These are phyloP conservation scores for Bradynema listronoti DNA, from an alignment of 1,140 invertebrate genomes.

Conservation along the genomic window DNA sequence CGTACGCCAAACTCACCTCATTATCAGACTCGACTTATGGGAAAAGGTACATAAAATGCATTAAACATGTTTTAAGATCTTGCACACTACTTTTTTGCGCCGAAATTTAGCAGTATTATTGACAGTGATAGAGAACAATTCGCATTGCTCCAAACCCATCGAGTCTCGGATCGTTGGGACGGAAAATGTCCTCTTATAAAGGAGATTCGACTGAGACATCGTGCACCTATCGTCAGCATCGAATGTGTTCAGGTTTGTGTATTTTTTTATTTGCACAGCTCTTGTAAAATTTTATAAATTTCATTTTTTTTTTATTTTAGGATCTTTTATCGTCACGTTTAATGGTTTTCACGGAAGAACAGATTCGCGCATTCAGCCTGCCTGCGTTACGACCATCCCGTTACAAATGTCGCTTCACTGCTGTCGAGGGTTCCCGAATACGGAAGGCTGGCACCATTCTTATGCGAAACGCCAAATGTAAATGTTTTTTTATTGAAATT, in stretches of 20 bases:
- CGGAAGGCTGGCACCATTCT: slow-evolving; percentile 15
- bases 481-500: slow-evolving; percentile 9
- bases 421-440: slow-evolving; percentile 32
- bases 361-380: slow-evolving; percentile 34
- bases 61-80: no score
- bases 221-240: slow-evolving; percentile 31
- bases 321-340: slow-evolving; percentile 11
- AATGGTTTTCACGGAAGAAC: slow-evolving; percentile 40
- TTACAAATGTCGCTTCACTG: slow-evolving; percentile 31
- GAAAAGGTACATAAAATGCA: no score
- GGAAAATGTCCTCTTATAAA: slow-evolving; percentile 26
- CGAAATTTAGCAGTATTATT: no score
- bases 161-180: neutral
- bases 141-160: no score
- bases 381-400: slow-evolving; percentile 25
- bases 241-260: slow-evolving; percentile 22
- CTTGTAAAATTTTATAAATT: slow-evolving; percentile 2
- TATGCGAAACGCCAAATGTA: slow-evolving; percentile 4
- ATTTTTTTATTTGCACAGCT: neutral
- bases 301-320: slow-evolving; percentile 3
- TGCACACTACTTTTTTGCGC: no score
- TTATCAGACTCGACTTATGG: no score
- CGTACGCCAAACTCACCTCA: no score
- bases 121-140: no score
- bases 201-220: slow-evolving; percentile 37